These are phyloP conservation scores for Tortrix viridana DNA, from an alignment of 2,888 invertebrate species.

Conservation along the genomic window DNA sequence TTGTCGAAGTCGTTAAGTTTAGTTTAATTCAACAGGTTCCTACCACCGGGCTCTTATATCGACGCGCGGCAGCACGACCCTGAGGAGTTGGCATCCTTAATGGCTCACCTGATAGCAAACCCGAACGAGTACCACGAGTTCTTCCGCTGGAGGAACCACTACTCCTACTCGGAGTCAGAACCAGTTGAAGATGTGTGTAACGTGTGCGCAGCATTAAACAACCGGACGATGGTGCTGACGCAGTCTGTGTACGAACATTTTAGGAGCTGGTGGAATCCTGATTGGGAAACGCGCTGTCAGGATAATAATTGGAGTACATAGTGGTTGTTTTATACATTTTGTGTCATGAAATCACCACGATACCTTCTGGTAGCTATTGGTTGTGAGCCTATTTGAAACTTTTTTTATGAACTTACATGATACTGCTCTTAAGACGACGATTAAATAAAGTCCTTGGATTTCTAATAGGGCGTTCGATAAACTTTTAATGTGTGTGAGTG, in stretches of 20 bases:
- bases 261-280: conserved; percentile 65
- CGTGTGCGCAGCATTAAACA: conserved; percentile 62
- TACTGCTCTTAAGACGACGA: no score
- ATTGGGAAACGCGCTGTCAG: conserved; percentile 40
- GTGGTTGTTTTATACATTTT: background rate
- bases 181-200: conserved; percentile 57
- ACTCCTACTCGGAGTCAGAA: conserved; percentile 54
- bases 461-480: no score
- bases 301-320: conserved; percentile 19
- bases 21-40: conserved; percentile 58
- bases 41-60: conserved; percentile 71
- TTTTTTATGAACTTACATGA: no score
- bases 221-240: conserved; percentile 46
- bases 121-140: conserved; percentile 56
- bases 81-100: conserved; percentile 53
- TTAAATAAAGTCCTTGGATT: no score
- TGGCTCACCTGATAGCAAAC: conserved; percentile 53
- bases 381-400: no score
- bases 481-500: no score
- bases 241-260: conserved; percentile 55
- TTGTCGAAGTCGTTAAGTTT: no score
- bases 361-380: no score
- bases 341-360: no score
- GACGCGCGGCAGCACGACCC: conserved; percentile 52
- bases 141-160: conserved; percentile 62